These are phyloP conservation scores for Apotomis capreana DNA, from an alignment of 2,888 invertebrate species.

Conservation along the genomic window DNA sequence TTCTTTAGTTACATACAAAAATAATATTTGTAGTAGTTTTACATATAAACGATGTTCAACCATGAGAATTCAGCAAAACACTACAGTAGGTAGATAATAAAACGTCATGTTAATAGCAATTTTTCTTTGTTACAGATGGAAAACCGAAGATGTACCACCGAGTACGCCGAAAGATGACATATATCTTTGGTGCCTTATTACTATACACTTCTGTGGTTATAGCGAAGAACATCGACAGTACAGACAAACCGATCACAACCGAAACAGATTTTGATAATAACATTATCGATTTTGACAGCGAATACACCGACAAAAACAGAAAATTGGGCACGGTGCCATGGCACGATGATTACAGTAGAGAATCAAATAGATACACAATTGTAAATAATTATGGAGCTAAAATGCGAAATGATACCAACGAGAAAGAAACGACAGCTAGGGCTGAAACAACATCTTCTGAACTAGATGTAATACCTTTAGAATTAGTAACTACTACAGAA, in stretches of 20 bases:
- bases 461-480: slow-evolving; percentile 72
- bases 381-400: slow-evolving; percentile 53
- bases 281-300: slow-evolving; percentile 75
- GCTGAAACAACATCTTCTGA: slow-evolving; percentile 57
- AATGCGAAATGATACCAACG: slow-evolving; percentile 41
- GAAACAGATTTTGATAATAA: slow-evolving; percentile 65
- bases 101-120: neutral
- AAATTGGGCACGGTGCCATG: slow-evolving; percentile 66
- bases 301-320: slow-evolving; percentile 67
- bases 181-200: slow-evolving; percentile 62
- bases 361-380: slow-evolving; percentile 69
- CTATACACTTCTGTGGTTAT: slow-evolving; percentile 51
- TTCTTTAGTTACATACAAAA: too few relatives aligned
- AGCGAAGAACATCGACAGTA: slow-evolving; percentile 59
- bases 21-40: too few relatives aligned
- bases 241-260: slow-evolving; percentile 48
- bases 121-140: slow-evolving; percentile 70
- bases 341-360: slow-evolving; percentile 64
- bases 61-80: neutral
- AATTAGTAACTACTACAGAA: slow-evolving; percentile 73
- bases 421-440: slow-evolving; percentile 40
- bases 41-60: too few relatives aligned
- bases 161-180: slow-evolving; percentile 70
- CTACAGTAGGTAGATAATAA: neutral
- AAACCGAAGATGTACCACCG: slow-evolving; percentile 65